Evolutionary conservation across 2,888 invertebrate genomes (phyloP).

Genomic region (Alloscopus bannaensis): DNA sequence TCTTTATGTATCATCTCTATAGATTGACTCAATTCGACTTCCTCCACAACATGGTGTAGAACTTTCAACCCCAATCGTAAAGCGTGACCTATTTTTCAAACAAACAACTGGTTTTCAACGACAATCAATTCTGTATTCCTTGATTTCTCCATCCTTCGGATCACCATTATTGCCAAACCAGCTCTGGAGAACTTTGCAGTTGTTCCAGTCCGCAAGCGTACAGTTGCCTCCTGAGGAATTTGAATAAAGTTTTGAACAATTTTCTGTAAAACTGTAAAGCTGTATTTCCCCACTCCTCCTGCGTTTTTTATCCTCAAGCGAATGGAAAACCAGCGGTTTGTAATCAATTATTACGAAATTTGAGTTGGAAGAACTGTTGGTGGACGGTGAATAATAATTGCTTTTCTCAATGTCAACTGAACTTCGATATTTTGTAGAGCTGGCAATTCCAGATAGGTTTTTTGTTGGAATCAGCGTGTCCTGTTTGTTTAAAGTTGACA

Average conservation of each 20-base stretch:
- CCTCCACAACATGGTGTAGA: no score
- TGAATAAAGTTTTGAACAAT: no score
- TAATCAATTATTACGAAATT: slow-evolving; percentile 29
- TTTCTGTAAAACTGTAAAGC: no score
- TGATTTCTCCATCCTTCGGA: slow-evolving; percentile 39
- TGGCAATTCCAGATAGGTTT: no score
- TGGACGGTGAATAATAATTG: not conserved
- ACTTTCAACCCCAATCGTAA: no score
- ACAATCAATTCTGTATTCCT: slow-evolving; percentile 52
- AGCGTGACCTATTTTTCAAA: slow-evolving; percentile 60
- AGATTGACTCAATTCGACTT: no score
- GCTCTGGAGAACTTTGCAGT: slow-evolving; percentile 40
- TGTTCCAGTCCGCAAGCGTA: slow-evolving; percentile 48
- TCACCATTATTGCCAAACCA: slow-evolving; percentile 51
- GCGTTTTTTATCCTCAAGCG: slow-evolving; percentile 50
- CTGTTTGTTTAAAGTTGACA: no score
- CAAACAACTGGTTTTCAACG: slow-evolving; percentile 56
- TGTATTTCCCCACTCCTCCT: slow-evolving; percentile 58
- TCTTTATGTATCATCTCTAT: no score
- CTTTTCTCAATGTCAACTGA: no score
- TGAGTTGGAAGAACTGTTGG: slow-evolving; percentile 3
- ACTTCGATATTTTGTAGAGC: no score
- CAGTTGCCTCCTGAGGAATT: slow-evolving; percentile 60
- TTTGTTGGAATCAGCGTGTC: no score
- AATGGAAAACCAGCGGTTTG: slow-evolving; percentile 30